Evolutionary conservation across 2,113 vertebrate genomes (phyloP), one percentile per base, ranked within the genome.

Genomic region (Procapra przewalskii): DNA sequence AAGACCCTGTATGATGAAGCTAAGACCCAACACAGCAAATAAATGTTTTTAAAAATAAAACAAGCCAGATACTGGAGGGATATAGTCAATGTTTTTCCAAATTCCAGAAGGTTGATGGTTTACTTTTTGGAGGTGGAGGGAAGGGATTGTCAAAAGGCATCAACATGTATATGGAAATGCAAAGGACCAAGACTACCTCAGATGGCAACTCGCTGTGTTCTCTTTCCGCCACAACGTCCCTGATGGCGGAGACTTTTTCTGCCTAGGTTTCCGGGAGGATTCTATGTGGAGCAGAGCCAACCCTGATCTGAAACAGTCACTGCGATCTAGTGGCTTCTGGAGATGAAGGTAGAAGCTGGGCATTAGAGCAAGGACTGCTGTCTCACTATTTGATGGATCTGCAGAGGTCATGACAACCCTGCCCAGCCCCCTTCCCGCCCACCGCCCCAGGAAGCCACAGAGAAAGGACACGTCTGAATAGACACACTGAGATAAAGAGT

Each of bases 401-500:
- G 43, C 99, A 99, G 97, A 99, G 98, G 96, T 99, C 99, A 48
- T 99, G 99, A 97, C 97, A 97, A 97, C 12, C 3, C 99, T 71
- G n/a, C n/a, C n/a, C 64, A 0, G 1, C 33, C 98, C 14, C 43
- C 43, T 1, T 43, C 14, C 75, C 1, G 10, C n/a, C 67, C 67
- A 71, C 19, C 2, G 7, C 25, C 99, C 16, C 99, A 98, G 92
- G 99, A 99, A 84, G 98, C 99, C 77, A 99, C 99, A 98, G 99
- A 99, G 99, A 99, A 99, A 98, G 99, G 99, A 97, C 98, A 99
- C 89, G 98, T 99, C 57, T 97, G 99, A 91, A 96, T 99, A 82
- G 99, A 99, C 97, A 99, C 99, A 9, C 95, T 99, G 97, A 99
- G 99, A 87, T 99, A 99, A 98, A 36, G 99, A 99, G 98, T 99